A percentile compares a stretch with the other conserved stretches of the same genome.
Conservation (phyloP, 2,888 invertebrate species). For the Mythimna impura region DNA sequence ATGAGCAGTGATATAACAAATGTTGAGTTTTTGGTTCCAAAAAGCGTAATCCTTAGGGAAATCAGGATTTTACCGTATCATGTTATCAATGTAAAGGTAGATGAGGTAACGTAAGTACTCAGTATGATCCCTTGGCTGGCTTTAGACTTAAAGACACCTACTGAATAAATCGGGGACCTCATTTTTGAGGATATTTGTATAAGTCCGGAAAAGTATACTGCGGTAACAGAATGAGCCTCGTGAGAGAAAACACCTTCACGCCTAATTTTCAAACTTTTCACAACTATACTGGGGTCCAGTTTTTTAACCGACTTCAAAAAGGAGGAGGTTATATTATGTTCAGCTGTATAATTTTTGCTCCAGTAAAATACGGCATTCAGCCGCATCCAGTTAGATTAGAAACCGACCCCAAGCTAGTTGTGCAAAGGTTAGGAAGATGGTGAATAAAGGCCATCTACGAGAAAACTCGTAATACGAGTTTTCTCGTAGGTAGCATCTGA, state of each 20-base stretch:
- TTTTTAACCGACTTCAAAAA: too few relatives aligned
- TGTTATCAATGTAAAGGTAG: slow-evolving; percentile 55
- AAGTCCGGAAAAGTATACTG: slow-evolving; percentile 11
- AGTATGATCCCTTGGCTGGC: slow-evolving; percentile 42
- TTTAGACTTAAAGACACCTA: slow-evolving; percentile 44
- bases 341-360: too few relatives aligned
- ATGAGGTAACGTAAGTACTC: slow-evolving; percentile 41
- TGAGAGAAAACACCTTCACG: neutral
- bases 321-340: too few relatives aligned
- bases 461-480: too few relatives aligned
- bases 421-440: too few relatives aligned
- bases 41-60: slow-evolving; percentile 49
- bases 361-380: too few relatives aligned
- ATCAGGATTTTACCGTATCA: slow-evolving; percentile 48
- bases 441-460: too few relatives aligned
- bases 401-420: too few relatives aligned
- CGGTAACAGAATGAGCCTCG: neutral
- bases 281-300: too few relatives aligned
- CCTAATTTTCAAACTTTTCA: neutral
- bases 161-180: slow-evolving; percentile 40
- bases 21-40: slow-evolving; percentile 51
- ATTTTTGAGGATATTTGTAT: slow-evolving; percentile 19
- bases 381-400: too few relatives aligned
- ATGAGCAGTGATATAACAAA: slow-evolving; percentile 43
- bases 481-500: too few relatives aligned